phyloP scores from a whole-genome alignment of 2,888 invertebrate species.

The Oxycera nigricornis region DNA sequence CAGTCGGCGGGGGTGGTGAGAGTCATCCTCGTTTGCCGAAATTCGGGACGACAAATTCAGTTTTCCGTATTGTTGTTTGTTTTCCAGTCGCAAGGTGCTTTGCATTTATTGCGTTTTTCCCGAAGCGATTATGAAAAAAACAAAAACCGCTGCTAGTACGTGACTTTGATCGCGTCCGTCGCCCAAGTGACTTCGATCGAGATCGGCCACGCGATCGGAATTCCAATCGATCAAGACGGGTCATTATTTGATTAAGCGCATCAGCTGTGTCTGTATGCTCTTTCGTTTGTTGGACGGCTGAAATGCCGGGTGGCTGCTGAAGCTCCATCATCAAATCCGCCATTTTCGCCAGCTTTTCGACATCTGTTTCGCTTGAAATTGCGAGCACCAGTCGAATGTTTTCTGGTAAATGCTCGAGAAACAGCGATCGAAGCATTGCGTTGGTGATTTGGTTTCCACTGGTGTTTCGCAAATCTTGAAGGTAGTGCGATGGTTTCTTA shows the following conservation, averaged over 20 bases:
- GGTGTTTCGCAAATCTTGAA: not conserved
- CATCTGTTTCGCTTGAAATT: too few species aligned
- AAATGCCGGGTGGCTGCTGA: not conserved
- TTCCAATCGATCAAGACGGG: not conserved
- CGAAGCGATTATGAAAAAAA: not conserved
- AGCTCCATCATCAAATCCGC: not conserved
- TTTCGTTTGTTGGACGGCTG: too few species aligned
- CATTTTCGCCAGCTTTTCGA: not conserved
- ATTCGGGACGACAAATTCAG: not conserved
- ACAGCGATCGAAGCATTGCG: not conserved
- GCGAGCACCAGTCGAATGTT: too few species aligned
- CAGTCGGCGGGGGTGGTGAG: not conserved
- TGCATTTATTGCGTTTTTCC: not conserved
- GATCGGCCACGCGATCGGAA: not conserved
- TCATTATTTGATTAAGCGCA: not conserved
- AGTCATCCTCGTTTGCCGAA: not conserved
- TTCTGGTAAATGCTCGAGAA: not conserved
- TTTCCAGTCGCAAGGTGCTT: not conserved
- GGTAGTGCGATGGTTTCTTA: not conserved
- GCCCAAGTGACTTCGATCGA: not conserved
- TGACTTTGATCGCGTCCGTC: not conserved
- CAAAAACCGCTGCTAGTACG: not conserved
- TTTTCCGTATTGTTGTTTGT: not conserved
- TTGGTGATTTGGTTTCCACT: not conserved
- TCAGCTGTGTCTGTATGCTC: too few species aligned